Evolutionary conservation across 2,888 invertebrate genomes (phyloP), one percentile per base, ranked within the genome.

Genomic region (Calliopum simillimum): DNA sequence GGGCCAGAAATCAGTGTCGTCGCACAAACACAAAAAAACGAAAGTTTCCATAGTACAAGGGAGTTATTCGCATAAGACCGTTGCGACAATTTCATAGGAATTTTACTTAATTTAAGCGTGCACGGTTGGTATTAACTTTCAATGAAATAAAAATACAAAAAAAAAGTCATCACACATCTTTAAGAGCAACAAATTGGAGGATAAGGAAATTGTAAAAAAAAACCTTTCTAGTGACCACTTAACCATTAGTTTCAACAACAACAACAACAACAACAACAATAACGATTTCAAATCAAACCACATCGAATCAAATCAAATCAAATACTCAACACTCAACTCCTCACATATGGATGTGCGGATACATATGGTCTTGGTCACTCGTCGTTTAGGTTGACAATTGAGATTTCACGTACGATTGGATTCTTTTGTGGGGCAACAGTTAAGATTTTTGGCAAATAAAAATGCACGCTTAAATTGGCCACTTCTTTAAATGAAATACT

Each of bases 301-400:
- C 70, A 70, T 61, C 70, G 65, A 73, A 74, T 71, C 74, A 74
- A 72, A 62, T 68, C 33, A 21, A 68, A 72, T 74, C 63, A 53
- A 53, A 53, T 53, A 8, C 33, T 33, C 33, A 8, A 33, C 33
- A 33, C 33, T 33, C 33, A 19, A 53, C 53, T 23, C 23, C n/a
- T n/a, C n/a, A n/a, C n/a, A n/a, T n/a, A n/a, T n/a, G n/a, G n/a
- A n/a, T n/a, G n/a, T n/a, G n/a, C n/a, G n/a, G n/a, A n/a, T n/a
- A 53, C 53, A 53, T 53, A 19, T 16, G 53, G 16, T 53, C 21
- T 16, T n/a, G n/a, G n/a, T n/a, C n/a, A n/a, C n/a, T 53, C 53
- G 53, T 33, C 33, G 33, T 8, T 33, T 33, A 8, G 21, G 53
- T 53, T 53, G 53, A 23, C 21, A 53, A 53, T 53, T 14, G 53